Evolutionary conservation across 2,888 invertebrate species (phyloP).

Genomic region (Eumacrocentrus americanus): DNA sequence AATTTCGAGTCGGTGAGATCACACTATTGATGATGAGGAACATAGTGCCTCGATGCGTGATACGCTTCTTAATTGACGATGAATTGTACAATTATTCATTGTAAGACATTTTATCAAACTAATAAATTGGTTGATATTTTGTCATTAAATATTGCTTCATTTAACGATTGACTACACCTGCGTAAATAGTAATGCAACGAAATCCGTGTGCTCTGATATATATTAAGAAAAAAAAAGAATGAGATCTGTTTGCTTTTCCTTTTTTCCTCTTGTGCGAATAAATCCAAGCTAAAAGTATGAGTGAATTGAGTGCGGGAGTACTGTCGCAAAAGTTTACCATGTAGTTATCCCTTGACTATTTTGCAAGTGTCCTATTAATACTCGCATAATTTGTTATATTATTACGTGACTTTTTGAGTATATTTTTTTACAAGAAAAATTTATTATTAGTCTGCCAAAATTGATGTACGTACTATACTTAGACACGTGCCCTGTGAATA

Average conservation of each 20-base stretch:
- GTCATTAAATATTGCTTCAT: conserved; percentile 29
- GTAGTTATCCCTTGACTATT: conserved; percentile 1
- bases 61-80: conserved; percentile 45
- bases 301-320: not conserved
- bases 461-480: not conserved
- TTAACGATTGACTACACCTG: not conserved
- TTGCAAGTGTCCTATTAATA: not conserved
- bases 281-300: not conserved
- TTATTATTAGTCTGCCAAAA: conserved; percentile 12
- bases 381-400: conserved; percentile 18
- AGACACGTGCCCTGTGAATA: not conserved
- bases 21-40: conserved; percentile 43
- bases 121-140: conserved; percentile 50
- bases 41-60: conserved; percentile 49
- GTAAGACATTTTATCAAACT: conserved; percentile 48
- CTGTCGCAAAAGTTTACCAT: not conserved
- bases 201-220: not conserved
- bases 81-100: conserved; percentile 45
- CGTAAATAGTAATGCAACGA: not conserved
- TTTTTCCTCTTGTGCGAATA: conserved; percentile 5
- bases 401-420: conserved; percentile 18
- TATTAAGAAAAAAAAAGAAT: not conserved
- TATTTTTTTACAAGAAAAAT: conserved; percentile 19
- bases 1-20: conserved; percentile 16
- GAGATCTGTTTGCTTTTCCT: conserved; percentile 8